Evolutionary conservation across 2,888 invertebrate genomes (phyloP).

Genomic region (Cecidostiba fungosa): DNA sequence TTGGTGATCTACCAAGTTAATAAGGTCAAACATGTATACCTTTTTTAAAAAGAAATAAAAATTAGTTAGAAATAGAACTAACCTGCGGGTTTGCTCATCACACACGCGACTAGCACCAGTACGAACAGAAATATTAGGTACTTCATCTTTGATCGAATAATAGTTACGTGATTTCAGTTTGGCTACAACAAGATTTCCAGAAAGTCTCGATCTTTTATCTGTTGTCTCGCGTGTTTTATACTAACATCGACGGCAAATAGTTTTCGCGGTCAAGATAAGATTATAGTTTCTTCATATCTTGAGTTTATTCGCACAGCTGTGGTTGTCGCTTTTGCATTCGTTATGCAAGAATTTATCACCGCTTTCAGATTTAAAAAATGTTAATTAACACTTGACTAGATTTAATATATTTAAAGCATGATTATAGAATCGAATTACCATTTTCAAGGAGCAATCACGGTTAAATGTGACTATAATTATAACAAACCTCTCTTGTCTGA

Average conservation of each 20-base stretch:
- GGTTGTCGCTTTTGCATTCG: neutral
- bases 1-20: neutral
- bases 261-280: neutral
- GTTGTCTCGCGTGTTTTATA: neutral
- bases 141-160: slow-evolving; percentile 9
- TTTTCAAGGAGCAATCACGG: too few relatives aligned
- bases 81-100: neutral
- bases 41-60: neutral
- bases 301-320: neutral
- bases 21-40: neutral
- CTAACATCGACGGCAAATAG: neutral
- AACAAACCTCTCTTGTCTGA: too few relatives aligned
- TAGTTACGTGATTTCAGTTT: neutral
- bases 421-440: too few relatives aligned
- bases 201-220: neutral
- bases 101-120: neutral
- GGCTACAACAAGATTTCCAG: neutral
- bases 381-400: neutral
- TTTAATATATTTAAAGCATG: neutral
- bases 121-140: neutral
- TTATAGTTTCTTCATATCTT: neutral
- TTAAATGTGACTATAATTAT: too few relatives aligned
- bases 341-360: neutral
- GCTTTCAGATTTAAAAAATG: neutral
- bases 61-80: neutral